Evolutionary conservation across 2,888 invertebrate species (phyloP), one percentile per base, ranked within the genome.

Genomic region (Argynnis bischoffii): DNA sequence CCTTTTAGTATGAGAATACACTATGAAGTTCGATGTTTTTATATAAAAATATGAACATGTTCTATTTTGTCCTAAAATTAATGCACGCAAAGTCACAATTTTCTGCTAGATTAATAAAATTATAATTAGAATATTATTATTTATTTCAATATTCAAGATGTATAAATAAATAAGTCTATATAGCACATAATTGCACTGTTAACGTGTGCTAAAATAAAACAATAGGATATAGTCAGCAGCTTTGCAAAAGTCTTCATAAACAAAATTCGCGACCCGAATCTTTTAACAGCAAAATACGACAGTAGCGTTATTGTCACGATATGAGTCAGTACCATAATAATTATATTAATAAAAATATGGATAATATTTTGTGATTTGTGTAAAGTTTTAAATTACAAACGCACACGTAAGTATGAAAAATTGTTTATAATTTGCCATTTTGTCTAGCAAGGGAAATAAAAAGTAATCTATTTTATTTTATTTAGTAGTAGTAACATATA

Each of bases 181-280:
- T 11, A 6, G n/a, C n/a, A 26, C 13, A 21, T n/a, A 18, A 41
- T 5, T 13, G 47, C 55, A 55, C 35, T 48, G 64, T 64, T 31
- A 35, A 35, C 18, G 50, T 41, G n/a, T 41, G 57, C 56, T 56
- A 51, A 31, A 63, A 55, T 56, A 46, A 68, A 70, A 71, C 69
- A 75, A 70, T 72, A 55, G 54, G 26, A 56, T 55, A 21, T 31
- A 11, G 50, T 68, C 59, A 73, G 72, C 70, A 67, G 18, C 73
- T 74, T 72, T 57, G 64, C 63, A 73, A 75, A 69, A 64, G 50
- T 47, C 70, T 67, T 56, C 66, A 54, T 69, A 63, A 66, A 63
- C 74, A 70, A 55, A 65, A 68, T 47, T 50, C 26, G 55, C 61
- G 64, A 69, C 68, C 68, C 46, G 56, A 67, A 69, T 72, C 57